phyloP scores from a whole-genome alignment of 2,888 invertebrate species.

The Eupithecia subumbrata region DNA sequence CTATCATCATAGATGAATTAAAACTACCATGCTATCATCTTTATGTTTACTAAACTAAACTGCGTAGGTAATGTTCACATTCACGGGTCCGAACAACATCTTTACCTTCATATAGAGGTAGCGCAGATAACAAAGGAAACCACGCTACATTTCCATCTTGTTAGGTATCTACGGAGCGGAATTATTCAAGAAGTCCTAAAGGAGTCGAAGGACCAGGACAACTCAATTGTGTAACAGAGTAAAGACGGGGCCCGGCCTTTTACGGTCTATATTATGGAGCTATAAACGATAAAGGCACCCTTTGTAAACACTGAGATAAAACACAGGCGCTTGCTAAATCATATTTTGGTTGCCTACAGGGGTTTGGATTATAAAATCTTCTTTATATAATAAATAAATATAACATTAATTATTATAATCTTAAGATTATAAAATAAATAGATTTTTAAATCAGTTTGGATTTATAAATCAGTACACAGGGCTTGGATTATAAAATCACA shows the following conservation, averaged over 20 bases:
- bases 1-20: too few species aligned
- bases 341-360: slow-evolving; percentile 12
- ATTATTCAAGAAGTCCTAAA: slow-evolving; percentile 65
- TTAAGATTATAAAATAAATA: too few species aligned
- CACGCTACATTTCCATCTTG: slow-evolving; percentile 53
- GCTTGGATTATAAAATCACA: too few species aligned
- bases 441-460: too few species aligned
- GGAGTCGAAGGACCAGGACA: slow-evolving; percentile 63
- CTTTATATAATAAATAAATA: too few species aligned
- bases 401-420: too few species aligned
- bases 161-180: slow-evolving; percentile 56
- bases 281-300: slow-evolving; percentile 76
- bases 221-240: slow-evolving; percentile 71
- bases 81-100: not conserved
- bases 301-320: slow-evolving; percentile 76
- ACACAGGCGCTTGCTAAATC: slow-evolving; percentile 60
- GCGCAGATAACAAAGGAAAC: slow-evolving; percentile 50
- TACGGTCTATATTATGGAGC: slow-evolving; percentile 77
- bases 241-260: slow-evolving; percentile 67
- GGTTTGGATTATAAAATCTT: not conserved
- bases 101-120: slow-evolving; percentile 28
- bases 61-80: not conserved
- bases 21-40: too few species aligned
- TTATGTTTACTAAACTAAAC: not conserved
- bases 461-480: too few species aligned